Percentiles rank a stretch among this genome's conserved stretches.
These are phyloP conservation scores for Podarcis lilfordi DNA, from an alignment of 2,797 vertebrate genomes.

Conservation along the genomic window DNA sequence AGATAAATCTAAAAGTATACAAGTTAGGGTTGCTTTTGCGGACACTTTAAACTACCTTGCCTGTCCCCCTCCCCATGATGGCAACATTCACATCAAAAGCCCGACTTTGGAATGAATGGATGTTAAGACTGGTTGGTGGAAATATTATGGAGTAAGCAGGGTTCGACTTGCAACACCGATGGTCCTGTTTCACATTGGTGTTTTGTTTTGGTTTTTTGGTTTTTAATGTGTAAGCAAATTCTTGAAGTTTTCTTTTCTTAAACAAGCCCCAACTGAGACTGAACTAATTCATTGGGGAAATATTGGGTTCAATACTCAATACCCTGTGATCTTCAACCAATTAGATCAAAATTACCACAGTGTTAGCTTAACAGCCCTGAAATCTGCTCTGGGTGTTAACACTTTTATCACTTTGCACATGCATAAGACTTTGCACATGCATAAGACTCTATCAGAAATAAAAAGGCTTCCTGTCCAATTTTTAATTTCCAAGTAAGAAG, in stretches of 20 bases:
- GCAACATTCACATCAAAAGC: not conserved
- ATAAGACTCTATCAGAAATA: conserved; percentile 40
- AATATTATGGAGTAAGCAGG: not conserved
- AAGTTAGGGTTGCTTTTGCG: not conserved
- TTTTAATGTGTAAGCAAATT: not conserved
- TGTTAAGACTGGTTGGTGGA: not conserved
- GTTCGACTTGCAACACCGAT: not conserved
- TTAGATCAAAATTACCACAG: not conserved
- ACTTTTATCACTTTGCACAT: conserved; percentile 37
- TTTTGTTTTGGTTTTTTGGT: no score
- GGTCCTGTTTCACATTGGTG: not conserved
- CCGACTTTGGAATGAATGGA: not conserved
- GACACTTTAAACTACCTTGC: not conserved
- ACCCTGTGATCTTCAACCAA: no score
- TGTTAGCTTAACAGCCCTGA: conserved; percentile 46
- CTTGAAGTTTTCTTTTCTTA: not conserved
- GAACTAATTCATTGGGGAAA: not conserved
- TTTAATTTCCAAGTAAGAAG: conserved; percentile 33
- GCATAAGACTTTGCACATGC: conserved; percentile 31
- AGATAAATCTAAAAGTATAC: not conserved
- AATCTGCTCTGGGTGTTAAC: conserved; percentile 55
- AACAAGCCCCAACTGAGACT: not conserved
- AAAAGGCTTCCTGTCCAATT: conserved; percentile 28
- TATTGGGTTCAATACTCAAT: no score
- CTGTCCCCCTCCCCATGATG: not conserved